These are phyloP conservation scores for Lutjanus erythropterus DNA, from an alignment of 2,113 vertebrate genomes.

Conservation along the genomic window DNA sequence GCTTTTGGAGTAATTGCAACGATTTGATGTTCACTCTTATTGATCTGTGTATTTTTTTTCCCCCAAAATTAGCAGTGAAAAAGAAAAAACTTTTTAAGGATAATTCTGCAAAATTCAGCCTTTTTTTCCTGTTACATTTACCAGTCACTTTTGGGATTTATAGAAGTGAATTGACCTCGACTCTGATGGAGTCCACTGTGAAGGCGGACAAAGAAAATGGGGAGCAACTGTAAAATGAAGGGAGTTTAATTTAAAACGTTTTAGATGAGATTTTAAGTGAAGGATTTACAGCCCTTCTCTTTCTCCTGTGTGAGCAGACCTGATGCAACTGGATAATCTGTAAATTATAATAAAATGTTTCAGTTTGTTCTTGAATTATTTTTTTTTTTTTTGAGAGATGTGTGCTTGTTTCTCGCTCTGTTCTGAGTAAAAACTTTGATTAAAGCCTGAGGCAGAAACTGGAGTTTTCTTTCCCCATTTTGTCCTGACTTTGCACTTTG, in stretches of 20 bases:
- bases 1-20: neutral
- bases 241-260: slow-evolving; percentile 55
- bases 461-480: neutral
- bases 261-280: slow-evolving; percentile 64
- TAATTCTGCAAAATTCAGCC: neutral
- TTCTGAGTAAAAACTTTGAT: neutral
- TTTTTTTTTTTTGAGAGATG: slow-evolving; percentile 8
- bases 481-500: neutral
- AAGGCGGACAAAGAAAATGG: slow-evolving; percentile 38
- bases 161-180: slow-evolving; percentile 33
- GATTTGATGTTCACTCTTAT: neutral
- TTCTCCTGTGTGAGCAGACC: slow-evolving; percentile 69
- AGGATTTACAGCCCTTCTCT: slow-evolving; percentile 51
- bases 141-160: slow-evolving; percentile 11
- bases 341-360: slow-evolving; percentile 80
- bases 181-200: slow-evolving; percentile 70
- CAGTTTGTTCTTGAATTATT: slow-evolving; percentile 42
- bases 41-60: neutral
- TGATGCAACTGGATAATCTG: slow-evolving; percentile 80
- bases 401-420: neutral
- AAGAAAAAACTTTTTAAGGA: neutral
- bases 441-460: neutral
- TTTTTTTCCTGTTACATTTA: slow-evolving; percentile 35
- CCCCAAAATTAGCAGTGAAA: neutral
- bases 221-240: slow-evolving; percentile 51